These are phyloP conservation scores for Scalopus aquaticus DNA, from an alignment of 2,113 vertebrate species.

Conservation along the genomic window DNA sequence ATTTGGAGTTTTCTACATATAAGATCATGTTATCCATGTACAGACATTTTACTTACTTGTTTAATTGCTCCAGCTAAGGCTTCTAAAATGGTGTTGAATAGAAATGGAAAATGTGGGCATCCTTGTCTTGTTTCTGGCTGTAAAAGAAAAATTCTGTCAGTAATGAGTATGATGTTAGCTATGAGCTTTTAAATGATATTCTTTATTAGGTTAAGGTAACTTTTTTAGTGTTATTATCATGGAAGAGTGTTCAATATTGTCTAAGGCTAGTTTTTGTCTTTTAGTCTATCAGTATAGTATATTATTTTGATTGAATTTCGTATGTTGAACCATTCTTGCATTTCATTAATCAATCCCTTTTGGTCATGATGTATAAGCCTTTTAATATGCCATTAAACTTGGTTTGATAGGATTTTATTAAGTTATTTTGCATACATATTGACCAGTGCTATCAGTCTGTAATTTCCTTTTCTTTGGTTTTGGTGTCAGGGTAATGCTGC, in stretches of 20 bases:
- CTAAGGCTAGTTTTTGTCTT: neutral
- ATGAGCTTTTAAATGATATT: neutral
- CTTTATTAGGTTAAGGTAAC: neutral
- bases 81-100: neutral
- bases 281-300: no score
- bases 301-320: neutral
- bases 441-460: neutral
- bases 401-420: neutral
- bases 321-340: neutral
- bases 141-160: neutral
- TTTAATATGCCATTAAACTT: neutral
- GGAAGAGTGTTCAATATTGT: neutral
- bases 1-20: neutral
- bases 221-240: neutral
- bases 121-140: neutral
- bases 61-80: neutral
- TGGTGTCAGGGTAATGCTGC: no score
- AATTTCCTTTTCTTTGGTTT: no score
- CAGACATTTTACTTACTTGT: neutral
- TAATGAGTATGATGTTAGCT: neutral
- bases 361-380: neutral
- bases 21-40: neutral
- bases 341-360: neutral
- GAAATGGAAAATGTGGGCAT: neutral
- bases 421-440: neutral